A percentile compares a stretch with the other conserved stretches of the same genome.
Conservation (phyloP, 2,797 vertebrate genomes). For the Oreonectes daqikongensis region DNA sequence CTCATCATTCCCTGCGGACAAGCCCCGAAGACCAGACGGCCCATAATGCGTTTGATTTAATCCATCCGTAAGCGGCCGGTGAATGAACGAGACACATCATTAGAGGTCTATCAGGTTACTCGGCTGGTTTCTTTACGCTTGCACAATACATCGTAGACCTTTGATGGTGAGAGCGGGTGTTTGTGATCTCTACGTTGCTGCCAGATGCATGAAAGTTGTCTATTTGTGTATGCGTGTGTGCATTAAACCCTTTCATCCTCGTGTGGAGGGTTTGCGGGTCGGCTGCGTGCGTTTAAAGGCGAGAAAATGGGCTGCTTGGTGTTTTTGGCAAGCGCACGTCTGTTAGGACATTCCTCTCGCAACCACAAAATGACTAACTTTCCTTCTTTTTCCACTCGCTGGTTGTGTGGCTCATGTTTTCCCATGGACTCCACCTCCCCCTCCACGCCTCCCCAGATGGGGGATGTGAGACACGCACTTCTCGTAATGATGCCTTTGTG, state of each 20-base stretch:
- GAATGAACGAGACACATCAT: conserved; percentile 62
- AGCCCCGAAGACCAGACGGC: conserved; percentile 30
- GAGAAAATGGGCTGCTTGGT: conserved; percentile 20
- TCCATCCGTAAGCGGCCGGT: conserved; percentile 45
- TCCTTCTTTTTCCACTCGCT: conserved; percentile 37
- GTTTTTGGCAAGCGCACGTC: conserved; percentile 42
- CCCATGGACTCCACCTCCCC: conserved; percentile 21
- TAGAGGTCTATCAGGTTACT: conserved; percentile 56
- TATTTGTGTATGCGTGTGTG: background rate
- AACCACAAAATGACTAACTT: conserved; percentile 51
- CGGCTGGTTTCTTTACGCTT: conserved; percentile 48
- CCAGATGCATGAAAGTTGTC: conserved; percentile 10
- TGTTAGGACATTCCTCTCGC: conserved; percentile 41
- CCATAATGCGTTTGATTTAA: conserved; percentile 48
- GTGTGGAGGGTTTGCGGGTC: background rate
- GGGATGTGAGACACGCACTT: background rate
- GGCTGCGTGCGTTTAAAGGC: background rate
- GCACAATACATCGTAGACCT: conserved; percentile 33
- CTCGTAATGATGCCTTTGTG: background rate
- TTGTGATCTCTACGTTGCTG: conserved; percentile 26
- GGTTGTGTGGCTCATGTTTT: conserved; percentile 47
- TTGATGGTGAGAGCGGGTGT: conserved; percentile 36
- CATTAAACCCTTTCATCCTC: background rate
- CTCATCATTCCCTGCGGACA: conserved; percentile 33
- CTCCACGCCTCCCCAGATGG: background rate